phyloP scores from a whole-genome alignment of 2,888 invertebrate species.

The Crocallis elinguaria region DNA sequence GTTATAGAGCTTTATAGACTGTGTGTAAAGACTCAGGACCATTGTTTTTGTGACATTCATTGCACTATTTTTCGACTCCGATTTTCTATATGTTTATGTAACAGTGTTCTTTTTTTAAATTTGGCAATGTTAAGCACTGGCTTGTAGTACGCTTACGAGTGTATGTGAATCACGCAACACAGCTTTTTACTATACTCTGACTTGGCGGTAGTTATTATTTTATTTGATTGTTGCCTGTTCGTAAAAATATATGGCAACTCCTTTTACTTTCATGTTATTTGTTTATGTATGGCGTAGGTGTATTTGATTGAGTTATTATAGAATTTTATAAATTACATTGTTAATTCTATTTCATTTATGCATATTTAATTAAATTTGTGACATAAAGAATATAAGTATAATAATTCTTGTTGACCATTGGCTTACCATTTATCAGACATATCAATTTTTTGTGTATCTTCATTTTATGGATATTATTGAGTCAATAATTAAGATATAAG shows the following conservation, averaged over 20 bases:
- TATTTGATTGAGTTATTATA: slow-evolving; percentile 20
- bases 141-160: slow-evolving; percentile 73
- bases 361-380: slow-evolving; percentile 31
- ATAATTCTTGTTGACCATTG: slow-evolving; percentile 12
- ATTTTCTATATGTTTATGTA: slow-evolving; percentile 54
- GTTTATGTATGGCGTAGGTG: slow-evolving; percentile 16
- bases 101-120: slow-evolving; percentile 60
- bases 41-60: slow-evolving; percentile 68
- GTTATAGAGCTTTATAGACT: slow-evolving; percentile 80
- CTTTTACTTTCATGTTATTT: slow-evolving; percentile 14
- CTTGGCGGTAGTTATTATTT: slow-evolving; percentile 41
- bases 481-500: slow-evolving; percentile 34
- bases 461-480: slow-evolving; percentile 29
- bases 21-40: slow-evolving; percentile 80
- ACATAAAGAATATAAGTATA: slow-evolving; percentile 13
- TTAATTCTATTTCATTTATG: slow-evolving; percentile 23
- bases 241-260: slow-evolving; percentile 25
- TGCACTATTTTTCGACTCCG: slow-evolving; percentile 67
- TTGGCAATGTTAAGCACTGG: slow-evolving; percentile 71
- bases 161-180: slow-evolving; percentile 49
- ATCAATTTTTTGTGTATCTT: slow-evolving; percentile 32
- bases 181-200: slow-evolving; percentile 45
- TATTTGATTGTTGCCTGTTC: slow-evolving; percentile 29
- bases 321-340: slow-evolving; percentile 24
- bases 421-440: slow-evolving; percentile 34